Evolutionary conservation across 92 coral and sea anemone genomes (phyloP).

Genomic region (Umimayanthus chanpuru): DNA sequence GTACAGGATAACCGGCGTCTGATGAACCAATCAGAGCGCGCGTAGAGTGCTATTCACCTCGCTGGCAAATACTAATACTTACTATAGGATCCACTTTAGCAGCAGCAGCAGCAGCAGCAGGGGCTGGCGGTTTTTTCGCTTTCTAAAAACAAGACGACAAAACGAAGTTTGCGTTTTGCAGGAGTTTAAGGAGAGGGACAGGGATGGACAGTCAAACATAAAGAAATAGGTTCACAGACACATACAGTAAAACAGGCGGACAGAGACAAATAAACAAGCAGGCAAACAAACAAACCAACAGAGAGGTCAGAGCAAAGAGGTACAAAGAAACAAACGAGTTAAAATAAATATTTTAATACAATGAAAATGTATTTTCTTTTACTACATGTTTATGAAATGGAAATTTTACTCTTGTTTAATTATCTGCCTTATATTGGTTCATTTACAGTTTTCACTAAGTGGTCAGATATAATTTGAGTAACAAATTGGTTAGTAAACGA

Average conservation of each 20-base stretch:
- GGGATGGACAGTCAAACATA: neutral
- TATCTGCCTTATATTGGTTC: no score
- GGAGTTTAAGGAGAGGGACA: neutral
- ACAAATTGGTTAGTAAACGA: neutral
- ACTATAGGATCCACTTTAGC: slow-evolving; percentile 29
- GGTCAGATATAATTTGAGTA: neutral
- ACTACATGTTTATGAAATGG: neutral
- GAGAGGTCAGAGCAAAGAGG: neutral
- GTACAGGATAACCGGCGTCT: no score
- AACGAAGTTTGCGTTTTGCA: no score
- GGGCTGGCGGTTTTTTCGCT: slow-evolving; percentile 33
- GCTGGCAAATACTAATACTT: no score
- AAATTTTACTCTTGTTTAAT: neutral
- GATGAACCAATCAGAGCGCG: no score
- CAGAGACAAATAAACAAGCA: neutral
- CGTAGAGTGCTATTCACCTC: no score
- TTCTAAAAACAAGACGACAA: slow-evolving; percentile 3
- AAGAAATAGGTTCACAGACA: neutral
- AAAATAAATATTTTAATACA: neutral
- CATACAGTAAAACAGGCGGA: neutral
- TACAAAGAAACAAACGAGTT: neutral
- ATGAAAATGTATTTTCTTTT: neutral
- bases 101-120: slow-evolving; percentile 29
- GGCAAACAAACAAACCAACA: neutral
- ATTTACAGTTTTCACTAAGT: neutral